These are phyloP conservation scores for Spinus olivaceus DNA, from an alignment of 2,797 vertebrate genomes.

Conservation along the genomic window DNA sequence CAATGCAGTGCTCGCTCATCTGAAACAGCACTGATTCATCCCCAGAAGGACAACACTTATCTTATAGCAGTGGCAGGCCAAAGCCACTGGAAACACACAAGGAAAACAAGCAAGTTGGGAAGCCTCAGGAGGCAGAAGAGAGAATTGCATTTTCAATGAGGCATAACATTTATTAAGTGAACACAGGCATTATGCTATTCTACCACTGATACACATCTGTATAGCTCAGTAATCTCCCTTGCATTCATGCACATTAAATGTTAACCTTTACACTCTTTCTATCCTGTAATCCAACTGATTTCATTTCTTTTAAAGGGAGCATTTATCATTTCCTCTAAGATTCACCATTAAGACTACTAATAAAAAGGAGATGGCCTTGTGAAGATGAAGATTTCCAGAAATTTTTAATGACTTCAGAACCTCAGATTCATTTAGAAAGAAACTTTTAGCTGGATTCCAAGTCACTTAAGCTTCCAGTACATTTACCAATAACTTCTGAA, in stretches of 20 bases:
- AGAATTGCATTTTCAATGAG: background rate
- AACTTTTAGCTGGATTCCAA: background rate
- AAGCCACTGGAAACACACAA: slow-evolving; percentile 14
- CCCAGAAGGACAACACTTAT: slow-evolving; percentile 42
- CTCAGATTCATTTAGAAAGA: background rate
- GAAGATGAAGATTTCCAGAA: background rate
- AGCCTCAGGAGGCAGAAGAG: background rate
- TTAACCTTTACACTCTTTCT: background rate
- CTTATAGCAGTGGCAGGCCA: background rate
- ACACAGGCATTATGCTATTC: background rate
- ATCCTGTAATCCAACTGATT: background rate
- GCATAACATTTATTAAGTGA: slow-evolving; percentile 1
- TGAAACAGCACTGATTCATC: slow-evolving; percentile 35
- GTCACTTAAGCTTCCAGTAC: background rate
- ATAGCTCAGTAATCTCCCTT: background rate
- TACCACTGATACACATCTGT: background rate
- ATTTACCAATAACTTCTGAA: background rate
- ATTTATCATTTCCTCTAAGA: background rate
- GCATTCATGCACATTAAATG: background rate
- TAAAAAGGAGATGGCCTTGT: background rate
- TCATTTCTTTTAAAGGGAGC: background rate
- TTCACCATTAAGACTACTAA: background rate
- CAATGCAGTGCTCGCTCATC: background rate
- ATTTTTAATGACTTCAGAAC: background rate
- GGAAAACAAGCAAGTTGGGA: background rate